Conservation (phyloP, 2,113 vertebrate species). For the Oreochromis niloticus region DNA sequence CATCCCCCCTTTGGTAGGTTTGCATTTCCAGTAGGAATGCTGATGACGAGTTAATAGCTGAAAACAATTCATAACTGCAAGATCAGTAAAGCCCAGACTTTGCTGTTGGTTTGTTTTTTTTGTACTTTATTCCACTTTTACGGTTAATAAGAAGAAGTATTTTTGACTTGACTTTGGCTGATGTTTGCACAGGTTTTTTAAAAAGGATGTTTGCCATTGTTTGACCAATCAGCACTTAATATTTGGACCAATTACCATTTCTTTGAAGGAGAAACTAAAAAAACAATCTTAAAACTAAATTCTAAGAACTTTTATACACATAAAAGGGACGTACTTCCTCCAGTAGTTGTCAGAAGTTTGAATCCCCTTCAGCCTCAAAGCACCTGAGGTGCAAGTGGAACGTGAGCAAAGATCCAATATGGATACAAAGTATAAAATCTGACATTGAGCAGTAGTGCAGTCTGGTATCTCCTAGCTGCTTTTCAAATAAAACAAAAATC, state of each 20-base stretch:
- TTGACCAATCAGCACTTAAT: background rate
- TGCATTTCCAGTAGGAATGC: background rate
- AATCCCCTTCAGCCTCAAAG: background rate
- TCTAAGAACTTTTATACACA: background rate
- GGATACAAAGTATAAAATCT: background rate
- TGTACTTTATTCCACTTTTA: background rate
- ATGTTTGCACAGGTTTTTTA: background rate
- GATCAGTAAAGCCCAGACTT: background rate
- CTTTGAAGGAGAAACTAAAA: background rate
- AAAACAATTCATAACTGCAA: background rate
- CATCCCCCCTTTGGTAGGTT: background rate
- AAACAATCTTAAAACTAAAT: background rate
- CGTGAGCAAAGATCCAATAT: background rate
- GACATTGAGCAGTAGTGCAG: background rate
- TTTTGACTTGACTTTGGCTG: rapidly evolving
- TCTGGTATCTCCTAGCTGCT: background rate
- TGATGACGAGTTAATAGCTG: background rate
- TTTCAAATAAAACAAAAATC: background rate
- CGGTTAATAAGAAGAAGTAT: background rate
- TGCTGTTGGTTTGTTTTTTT: background rate
- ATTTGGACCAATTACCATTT: background rate
- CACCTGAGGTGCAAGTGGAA: background rate
- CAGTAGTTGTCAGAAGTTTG: background rate
- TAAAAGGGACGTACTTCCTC: background rate
- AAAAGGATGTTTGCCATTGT: background rate